Base-by-base conservation (phyloP, 1,140 invertebrate genomes). In the Drosophila chauvacae region DNA sequence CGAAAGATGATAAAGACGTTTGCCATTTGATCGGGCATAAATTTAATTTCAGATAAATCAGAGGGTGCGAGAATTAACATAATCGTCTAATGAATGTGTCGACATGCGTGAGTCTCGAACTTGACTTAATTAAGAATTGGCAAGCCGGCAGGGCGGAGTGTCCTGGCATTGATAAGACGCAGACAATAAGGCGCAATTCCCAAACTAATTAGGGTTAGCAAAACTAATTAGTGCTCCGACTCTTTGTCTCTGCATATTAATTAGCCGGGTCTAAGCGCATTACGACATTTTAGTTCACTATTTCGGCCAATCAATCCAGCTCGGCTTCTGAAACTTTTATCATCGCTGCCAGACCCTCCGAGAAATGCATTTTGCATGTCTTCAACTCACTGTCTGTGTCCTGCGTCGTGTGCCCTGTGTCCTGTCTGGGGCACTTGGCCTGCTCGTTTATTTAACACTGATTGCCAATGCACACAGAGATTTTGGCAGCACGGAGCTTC, bases 381-480 rank as follows among this genome's bases (percentile, higher is more conserved):
- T 58, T 76, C 79, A 68, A 78, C 51, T 75, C 53, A 23, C 26
- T 26, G 23, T 23, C 59, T 30, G 64, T 48, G 58, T 83, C 47
- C 62, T 42, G 28, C 18, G 16, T 26, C n/a, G 23, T 30, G 20
- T 2, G 23, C 18, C 37, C 41, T 44, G 39, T 18, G 16, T 37
- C 20, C 57, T 61, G 37, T 42, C 51, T 37, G 48, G 51, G 50
- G 55, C 60, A 60, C 50, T 83, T 47, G 48, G 64, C 48, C 83
- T 75, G 65, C 69, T 88, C 83, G 84, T 87, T 87, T 87, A 88
- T 83, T 88, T 88, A 87, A 88, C 83, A 87, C 83, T 87, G 83
- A 87, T 87, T 87, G 84, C 84, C 80, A 84, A 87, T 88, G 84
- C 80, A 87, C 72, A 87, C 84, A 80, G 68, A 82, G 68, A 82